These are phyloP conservation scores for Lepidurus packardi DNA, from an alignment of 1,140 invertebrate species.

Conservation along the genomic window DNA sequence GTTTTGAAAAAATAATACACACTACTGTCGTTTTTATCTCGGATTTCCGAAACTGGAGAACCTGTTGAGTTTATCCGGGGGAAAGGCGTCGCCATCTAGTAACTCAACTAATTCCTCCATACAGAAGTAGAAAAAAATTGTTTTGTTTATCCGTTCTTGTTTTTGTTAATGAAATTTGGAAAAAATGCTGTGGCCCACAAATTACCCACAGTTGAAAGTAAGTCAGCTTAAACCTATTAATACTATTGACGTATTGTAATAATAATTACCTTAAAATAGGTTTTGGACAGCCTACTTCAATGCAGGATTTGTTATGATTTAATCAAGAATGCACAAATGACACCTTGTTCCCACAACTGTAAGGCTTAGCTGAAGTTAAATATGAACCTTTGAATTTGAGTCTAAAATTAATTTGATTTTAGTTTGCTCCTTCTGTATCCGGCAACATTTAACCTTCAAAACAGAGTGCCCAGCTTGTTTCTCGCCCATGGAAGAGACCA, in stretches of 20 bases:
- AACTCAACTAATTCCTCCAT: too few relatives aligned
- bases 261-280: background rate
- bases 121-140: too few relatives aligned
- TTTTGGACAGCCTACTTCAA: background rate
- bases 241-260: background rate
- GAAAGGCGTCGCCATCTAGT: too few relatives aligned
- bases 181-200: background rate
- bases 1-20: too few relatives aligned
- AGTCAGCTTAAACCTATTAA: background rate
- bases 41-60: too few relatives aligned
- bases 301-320: background rate
- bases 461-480: conserved; percentile 53
- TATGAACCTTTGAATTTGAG: background rate
- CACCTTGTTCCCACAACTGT: background rate
- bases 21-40: too few relatives aligned
- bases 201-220: background rate
- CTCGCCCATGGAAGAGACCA: conserved; percentile 48
- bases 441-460: conserved; percentile 52
- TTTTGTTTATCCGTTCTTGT: too few relatives aligned
- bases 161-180: too few relatives aligned
- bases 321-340: background rate
- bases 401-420: conserved; percentile 37
- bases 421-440: conserved; percentile 56
- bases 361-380: background rate
- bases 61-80: too few relatives aligned